phyloP scores from a whole-genome alignment of 2,113 vertebrate species.

The Ceyx melanurus region DNA sequence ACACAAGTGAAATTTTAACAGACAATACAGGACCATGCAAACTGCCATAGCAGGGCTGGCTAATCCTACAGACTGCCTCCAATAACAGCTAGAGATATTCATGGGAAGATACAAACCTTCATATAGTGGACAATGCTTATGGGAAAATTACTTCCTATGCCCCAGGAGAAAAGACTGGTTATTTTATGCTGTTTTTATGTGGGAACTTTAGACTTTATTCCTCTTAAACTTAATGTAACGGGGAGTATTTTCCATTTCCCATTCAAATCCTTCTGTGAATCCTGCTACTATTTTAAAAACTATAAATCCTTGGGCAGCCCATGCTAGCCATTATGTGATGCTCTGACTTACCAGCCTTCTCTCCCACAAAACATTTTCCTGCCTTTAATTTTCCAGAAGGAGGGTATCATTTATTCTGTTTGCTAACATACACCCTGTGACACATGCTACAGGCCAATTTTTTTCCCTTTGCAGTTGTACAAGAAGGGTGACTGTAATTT shows the following conservation, averaged over 20 bases:
- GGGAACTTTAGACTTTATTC: background rate
- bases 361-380: background rate
- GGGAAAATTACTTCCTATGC: background rate
- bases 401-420: accelerated
- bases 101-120: background rate
- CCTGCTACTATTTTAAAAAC: background rate
- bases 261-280: background rate
- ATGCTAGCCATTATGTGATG: background rate
- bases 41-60: background rate
- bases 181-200: background rate
- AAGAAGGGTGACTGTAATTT: background rate
- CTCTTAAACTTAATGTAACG: background rate
- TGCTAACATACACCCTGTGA: background rate
- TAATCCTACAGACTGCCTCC: background rate
- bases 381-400: background rate
- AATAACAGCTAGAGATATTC: background rate
- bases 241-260: background rate
- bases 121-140: background rate
- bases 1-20: background rate
- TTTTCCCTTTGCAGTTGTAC: background rate
- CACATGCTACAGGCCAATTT: background rate
- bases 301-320: background rate
- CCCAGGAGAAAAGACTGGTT: background rate
- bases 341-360: background rate
- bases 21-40: background rate